A percentile compares a stretch with the other conserved stretches of the same genome.
Conservation (phyloP, 1,140 invertebrate species). For the Apis cerana region DNA sequence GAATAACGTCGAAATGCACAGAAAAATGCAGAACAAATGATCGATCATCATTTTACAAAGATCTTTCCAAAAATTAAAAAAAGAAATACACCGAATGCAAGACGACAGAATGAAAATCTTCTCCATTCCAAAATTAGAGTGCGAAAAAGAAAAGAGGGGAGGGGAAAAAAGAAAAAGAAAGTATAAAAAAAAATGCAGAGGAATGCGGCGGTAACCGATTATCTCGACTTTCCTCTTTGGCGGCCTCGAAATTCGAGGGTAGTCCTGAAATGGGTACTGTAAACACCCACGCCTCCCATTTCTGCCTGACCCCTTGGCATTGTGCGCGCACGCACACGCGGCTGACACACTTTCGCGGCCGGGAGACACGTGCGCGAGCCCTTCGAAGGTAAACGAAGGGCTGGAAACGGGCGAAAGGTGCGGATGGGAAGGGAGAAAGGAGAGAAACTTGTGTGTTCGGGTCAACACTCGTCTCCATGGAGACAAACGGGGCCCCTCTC, state of each 20-base stretch:
- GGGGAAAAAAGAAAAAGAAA: not conserved
- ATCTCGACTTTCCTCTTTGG: not conserved
- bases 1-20: no score
- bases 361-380: slow-evolving; percentile 63
- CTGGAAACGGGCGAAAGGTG: slow-evolving; percentile 26
- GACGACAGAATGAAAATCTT: no score
- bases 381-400: slow-evolving; percentile 56
- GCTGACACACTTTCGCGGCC: slow-evolving; percentile 70
- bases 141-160: not conserved
- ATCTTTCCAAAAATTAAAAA: no score
- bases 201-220: not conserved
- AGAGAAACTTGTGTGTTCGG: slow-evolving; percentile 49
- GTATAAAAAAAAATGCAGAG: not conserved
- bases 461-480: slow-evolving; percentile 76
- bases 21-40: no score
- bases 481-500: slow-evolving; percentile 30
- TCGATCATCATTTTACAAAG: no score
- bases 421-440: slow-evolving; percentile 22
- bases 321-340: slow-evolving; percentile 58
- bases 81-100: no score
- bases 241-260: slow-evolving; percentile 39
- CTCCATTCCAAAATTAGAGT: no score
- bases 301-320: slow-evolving; percentile 33
- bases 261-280: slow-evolving; percentile 38
- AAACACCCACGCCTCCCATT: slow-evolving; percentile 46